Evolutionary conservation across 2,888 invertebrate species (phyloP).

Genomic region (Bellardia pandia): DNA sequence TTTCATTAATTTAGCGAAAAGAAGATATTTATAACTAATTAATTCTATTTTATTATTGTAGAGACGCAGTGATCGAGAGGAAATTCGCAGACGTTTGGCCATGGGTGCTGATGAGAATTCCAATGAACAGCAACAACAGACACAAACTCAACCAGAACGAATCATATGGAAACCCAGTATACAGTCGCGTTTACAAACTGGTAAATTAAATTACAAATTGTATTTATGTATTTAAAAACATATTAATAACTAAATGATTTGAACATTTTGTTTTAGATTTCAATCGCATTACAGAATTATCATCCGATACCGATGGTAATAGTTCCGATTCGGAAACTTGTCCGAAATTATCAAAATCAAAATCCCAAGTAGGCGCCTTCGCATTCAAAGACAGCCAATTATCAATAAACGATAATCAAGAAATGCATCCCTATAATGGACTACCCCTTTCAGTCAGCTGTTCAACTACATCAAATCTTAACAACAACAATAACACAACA

Average conservation of each 20-base stretch:
- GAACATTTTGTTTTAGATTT: slow-evolving; percentile 94
- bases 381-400: slow-evolving; percentile 41
- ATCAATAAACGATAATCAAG: slow-evolving; percentile 67
- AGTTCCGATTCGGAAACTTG: slow-evolving; percentile 88
- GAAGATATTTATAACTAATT: no score
- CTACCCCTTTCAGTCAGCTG: slow-evolving; percentile 78
- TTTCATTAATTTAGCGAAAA: no score
- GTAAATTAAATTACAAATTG: slow-evolving; percentile 25
- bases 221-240: neutral
- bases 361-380: slow-evolving; percentile 71
- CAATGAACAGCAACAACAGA: slow-evolving; percentile 77
- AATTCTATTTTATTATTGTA: slow-evolving; percentile 83
- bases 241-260: neutral
- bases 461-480: slow-evolving; percentile 73
- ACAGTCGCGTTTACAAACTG: slow-evolving; percentile 87
- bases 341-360: slow-evolving; percentile 80
- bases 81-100: slow-evolving; percentile 94
- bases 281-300: slow-evolving; percentile 91
- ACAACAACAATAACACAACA: slow-evolving; percentile 73
- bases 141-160: slow-evolving; percentile 84
- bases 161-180: slow-evolving; percentile 93
- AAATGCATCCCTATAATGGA: slow-evolving; percentile 78
- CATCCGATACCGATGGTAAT: slow-evolving; percentile 89
- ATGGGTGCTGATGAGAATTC: slow-evolving; percentile 91
- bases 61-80: slow-evolving; percentile 96